Conservation (phyloP, 2,113 vertebrate genomes). For the Labrus mixtus region DNA sequence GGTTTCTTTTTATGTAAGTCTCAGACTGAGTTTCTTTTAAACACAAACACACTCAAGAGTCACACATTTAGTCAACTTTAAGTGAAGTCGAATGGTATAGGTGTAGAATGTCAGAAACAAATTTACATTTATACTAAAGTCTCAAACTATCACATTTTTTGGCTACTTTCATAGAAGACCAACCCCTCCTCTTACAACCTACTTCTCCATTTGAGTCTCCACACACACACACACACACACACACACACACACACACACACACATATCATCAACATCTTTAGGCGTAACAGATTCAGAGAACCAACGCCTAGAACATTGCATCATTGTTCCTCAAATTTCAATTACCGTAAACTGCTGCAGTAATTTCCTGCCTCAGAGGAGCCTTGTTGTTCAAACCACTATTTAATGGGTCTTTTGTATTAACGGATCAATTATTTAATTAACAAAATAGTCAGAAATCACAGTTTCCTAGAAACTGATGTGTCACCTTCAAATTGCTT, state of each 20-base stretch:
- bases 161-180: not conserved
- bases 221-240: not conserved
- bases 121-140: not conserved
- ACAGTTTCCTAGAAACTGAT: no score
- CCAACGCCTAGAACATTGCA: constrained; percentile 35
- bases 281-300: constrained; percentile 42
- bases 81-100: no score
- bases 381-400: no score
- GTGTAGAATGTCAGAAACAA: not conserved
- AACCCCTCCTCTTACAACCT: not conserved
- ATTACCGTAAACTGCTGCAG: not conserved
- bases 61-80: no score
- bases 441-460: no score
- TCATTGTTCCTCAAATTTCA: constrained; percentile 31
- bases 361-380: not conserved
- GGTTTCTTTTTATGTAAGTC: not conserved
- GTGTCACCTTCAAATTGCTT: no score
- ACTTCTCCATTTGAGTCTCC: constrained; percentile 26
- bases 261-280: not conserved
- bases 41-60: no score
- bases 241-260: constrained; percentile 4
- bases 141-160: not conserved
- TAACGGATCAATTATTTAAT: no score
- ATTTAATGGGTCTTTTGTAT: no score
- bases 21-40: no score